Base-by-base conservation (phyloP, 2,113 vertebrate species). In the Phaetusa simplex region DNA sequence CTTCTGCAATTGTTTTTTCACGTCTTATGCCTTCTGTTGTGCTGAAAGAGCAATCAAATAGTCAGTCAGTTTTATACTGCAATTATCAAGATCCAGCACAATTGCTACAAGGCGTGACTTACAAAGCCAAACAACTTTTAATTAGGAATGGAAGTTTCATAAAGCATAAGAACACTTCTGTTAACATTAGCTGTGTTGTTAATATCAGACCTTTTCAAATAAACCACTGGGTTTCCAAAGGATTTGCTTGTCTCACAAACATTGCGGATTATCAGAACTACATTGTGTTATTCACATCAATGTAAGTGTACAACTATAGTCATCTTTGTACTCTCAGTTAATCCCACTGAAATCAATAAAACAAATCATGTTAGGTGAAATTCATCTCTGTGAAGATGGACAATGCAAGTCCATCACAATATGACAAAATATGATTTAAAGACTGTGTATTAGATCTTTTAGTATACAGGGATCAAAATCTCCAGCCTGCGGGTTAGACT, bases 121-220 rank as follows among this genome's bases (percentile, higher is more conserved):
- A 81, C 6, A 77, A 93, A 95, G 61, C 52, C 77, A 72, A 93
- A 67, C 32, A 77, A 86, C 72, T 84, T 92, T 88, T 86, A 90
- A 95, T 95, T 65, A 88, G 80, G 47, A 65, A 71, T 59, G 53
- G 30, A 86, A 78, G 52, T 67, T 92, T 95, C 86, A 78, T 74
- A 79, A 86, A 92, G 56, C 61, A 55, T 34, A 21, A 91, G 36
- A 74, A 93, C 34, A 32, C 15, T 90, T 73, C n/a, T 36, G 72
- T 74, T 90, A 88, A 83, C 42, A 64, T 43, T 69, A 32, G 45
- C 15, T 92, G 22, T 70, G 50, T 42, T 83, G 58, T 77, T 89
- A 91, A 78, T 82, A 92, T 59, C 38, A 74, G 45, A 66, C 70
- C 14, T 84, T 88, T 89, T 82, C 47, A 94, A 82, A 73, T 71